Conservation (phyloP, 2,888 invertebrate genomes). For the Euzophera pinguis region DNA sequence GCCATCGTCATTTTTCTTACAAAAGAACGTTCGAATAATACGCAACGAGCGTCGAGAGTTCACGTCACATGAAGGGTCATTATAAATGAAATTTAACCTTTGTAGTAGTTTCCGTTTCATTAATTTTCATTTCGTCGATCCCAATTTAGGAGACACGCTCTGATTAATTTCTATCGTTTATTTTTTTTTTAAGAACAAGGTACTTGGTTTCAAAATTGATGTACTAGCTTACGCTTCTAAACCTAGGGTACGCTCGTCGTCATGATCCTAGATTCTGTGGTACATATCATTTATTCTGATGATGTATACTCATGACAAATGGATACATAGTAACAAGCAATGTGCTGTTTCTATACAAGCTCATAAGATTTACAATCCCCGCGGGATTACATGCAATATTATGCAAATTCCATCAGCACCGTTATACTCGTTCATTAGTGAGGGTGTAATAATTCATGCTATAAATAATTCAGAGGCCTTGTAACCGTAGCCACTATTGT, state of each 20-base stretch:
- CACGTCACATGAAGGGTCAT: background rate
- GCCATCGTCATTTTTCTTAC: slow-evolving; percentile 1
- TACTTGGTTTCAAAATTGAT: no score
- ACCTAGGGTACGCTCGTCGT: no score
- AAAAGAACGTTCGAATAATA: background rate
- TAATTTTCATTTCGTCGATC: no score
- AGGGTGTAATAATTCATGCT: background rate
- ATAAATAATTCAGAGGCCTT: background rate
- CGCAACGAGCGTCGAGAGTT: background rate
- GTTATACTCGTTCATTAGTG: background rate
- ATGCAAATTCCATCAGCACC: background rate
- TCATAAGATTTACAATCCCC: background rate
- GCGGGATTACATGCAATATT: background rate
- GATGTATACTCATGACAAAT: no score
- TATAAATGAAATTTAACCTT: background rate
- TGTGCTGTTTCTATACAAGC: background rate
- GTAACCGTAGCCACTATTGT: background rate
- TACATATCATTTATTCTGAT: no score
- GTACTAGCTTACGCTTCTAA: no score
- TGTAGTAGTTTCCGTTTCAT: no score
- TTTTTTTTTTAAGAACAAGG: no score
- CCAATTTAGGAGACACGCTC: no score
- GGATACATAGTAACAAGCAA: background rate
- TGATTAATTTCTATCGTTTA: no score
- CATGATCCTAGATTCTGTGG: no score